Evolutionary conservation across 2,113 vertebrate species (phyloP).

Genomic region (Centrocercus urophasianus): DNA sequence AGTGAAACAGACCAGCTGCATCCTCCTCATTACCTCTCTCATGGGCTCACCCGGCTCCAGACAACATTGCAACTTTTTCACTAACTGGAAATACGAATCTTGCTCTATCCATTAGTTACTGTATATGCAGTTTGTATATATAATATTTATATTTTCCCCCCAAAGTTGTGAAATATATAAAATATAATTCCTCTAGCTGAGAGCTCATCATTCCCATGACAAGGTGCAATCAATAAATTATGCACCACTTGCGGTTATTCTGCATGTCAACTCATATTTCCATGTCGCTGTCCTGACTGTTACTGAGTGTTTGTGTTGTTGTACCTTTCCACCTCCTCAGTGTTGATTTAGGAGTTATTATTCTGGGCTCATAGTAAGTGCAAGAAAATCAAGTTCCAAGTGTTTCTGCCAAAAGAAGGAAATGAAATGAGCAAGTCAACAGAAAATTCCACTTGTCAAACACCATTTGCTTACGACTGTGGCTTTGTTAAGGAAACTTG

Average conservation of each 20-base stretch:
- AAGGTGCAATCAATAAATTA: constrained; percentile 79
- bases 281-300: constrained; percentile 77
- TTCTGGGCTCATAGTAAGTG: constrained; percentile 78
- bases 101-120: constrained; percentile 73
- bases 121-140: constrained; percentile 77
- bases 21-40: background rate
- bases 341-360: constrained; percentile 79
- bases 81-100: constrained; percentile 69
- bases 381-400: constrained; percentile 78
- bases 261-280: constrained; percentile 77
- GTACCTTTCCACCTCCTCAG: constrained; percentile 80
- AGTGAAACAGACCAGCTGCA: background rate
- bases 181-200: constrained; percentile 78
- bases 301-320: constrained; percentile 79
- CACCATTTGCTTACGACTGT: constrained; percentile 75
- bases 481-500: constrained; percentile 71
- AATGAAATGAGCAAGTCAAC: constrained; percentile 80
- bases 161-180: constrained; percentile 78
- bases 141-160: constrained; percentile 76
- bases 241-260: constrained; percentile 76
- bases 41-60: background rate
- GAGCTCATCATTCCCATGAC: constrained; percentile 78
- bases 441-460: constrained; percentile 81
- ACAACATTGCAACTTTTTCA: constrained; percentile 35
- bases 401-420: constrained; percentile 78